Base-by-base conservation (phyloP, 2,888 invertebrate species). In the Platycnemis pennipes region DNA sequence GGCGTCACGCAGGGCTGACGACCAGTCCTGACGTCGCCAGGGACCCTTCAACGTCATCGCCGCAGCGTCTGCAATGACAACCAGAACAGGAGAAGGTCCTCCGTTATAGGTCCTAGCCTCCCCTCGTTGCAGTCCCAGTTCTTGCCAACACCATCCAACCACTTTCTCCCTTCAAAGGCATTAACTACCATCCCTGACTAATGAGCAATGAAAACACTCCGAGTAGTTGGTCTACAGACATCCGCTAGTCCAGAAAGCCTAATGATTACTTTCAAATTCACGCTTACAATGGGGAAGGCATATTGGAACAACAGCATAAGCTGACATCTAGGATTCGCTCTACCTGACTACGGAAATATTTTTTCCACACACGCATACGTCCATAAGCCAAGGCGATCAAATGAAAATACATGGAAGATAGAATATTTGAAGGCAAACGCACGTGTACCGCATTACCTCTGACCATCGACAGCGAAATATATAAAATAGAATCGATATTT, bases 1-100 rank as follows among this genome's bases (percentile, higher is more conserved):
- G 91, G 91, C 91, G 91, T 91, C 91, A 91, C 63, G 91, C 91
- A 91, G 91, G 91, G 91, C 91, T 91, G 91, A 91, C 91, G 91
- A 91, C 91, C 91, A 91, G 91, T 91, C 91, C 91, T 91, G 91
- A 63, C 63, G 91, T 91, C 91, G 91, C 91, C 91, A 91, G 44
- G 91, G 63, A 91, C 91, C 91, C 91, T 91, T 91, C 91, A 91
- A 63, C 69, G 63, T 69, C 91, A 91, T 91, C 91, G 91, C 63
- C 63, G 91, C 91, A 91, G 91, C 91, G 91, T 91, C 91, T 91
- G 91, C 91, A 91, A 91, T 91, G 91, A 91, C 91, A 91, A 91
- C 91, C 91, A 91, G 63, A 91, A 91, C 91, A 91, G 91, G 91
- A 91, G 91, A 91, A 69, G 91, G 91, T 91, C 91, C 91, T 91